Conservation (phyloP, 1,140 invertebrate species). For the Hyphantria cunea region DNA sequence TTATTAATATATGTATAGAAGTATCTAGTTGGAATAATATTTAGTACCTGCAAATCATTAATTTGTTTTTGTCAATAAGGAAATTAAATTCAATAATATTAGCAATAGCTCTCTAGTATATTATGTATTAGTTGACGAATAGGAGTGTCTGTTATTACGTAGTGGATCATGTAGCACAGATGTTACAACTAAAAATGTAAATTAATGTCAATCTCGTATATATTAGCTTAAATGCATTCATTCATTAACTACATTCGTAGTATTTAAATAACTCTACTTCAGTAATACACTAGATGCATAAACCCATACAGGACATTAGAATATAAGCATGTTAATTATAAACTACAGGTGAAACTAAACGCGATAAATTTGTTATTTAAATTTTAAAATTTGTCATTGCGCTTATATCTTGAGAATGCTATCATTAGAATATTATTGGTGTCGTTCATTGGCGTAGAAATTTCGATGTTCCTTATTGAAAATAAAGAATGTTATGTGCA, state of each 20-base stretch:
- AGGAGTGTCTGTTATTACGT: no score
- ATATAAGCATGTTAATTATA: not conserved
- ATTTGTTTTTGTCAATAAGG: no score
- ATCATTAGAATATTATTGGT: slow-evolving; percentile 8
- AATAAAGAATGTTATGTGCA: slow-evolving; percentile 1
- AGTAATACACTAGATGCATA: not conserved
- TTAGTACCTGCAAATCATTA: no score
- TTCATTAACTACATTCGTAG: not conserved
- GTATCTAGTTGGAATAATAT: no score
- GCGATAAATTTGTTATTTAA: slow-evolving; percentile 6
- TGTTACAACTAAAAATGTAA: no score
- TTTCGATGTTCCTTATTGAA: slow-evolving; percentile 13
- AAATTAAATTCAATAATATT: no score
- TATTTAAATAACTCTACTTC: slow-evolving; percentile 3
- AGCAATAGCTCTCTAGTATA: no score
- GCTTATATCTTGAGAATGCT: not conserved
- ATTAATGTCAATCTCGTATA: no score
- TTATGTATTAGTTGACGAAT: no score
- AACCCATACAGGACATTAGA: not conserved
- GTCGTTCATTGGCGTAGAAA: slow-evolving; percentile 4
- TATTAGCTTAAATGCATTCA: not conserved
- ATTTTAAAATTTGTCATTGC: not conserved
- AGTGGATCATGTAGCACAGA: no score
- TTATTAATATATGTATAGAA: no score
- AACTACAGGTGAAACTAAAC: not conserved